phyloP scores from a whole-genome alignment of 2,113 vertebrate species.

The Trematocara variabile region DNA sequence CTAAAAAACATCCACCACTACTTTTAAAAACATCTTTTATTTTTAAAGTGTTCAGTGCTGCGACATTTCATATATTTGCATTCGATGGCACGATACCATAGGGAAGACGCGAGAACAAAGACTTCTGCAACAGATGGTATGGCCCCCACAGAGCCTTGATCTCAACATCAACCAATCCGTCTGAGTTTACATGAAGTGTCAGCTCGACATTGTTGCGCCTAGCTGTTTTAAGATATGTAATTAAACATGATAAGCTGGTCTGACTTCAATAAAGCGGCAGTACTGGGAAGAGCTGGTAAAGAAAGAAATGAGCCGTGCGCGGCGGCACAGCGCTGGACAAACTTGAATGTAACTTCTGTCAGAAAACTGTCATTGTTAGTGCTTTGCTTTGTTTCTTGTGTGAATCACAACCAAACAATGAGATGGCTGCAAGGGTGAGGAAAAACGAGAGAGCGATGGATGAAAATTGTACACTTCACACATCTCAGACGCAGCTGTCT shows the following conservation, averaged over 20 bases:
- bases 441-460: neutral
- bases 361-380: neutral
- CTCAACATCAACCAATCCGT: neutral
- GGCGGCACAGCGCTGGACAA: neutral
- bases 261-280: neutral
- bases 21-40: neutral
- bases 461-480: neutral
- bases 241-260: neutral
- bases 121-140: constrained; percentile 2
- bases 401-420: neutral
- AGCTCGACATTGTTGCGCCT: neutral
- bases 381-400: neutral
- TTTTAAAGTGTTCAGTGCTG: neutral
- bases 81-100: neutral
- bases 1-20: neutral
- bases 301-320: neutral
- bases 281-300: neutral
- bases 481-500: neutral
- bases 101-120: neutral
- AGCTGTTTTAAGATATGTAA: neutral
- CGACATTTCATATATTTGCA: neutral
- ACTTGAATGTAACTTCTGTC: neutral
- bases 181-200: neutral
- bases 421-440: neutral
- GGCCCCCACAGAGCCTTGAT: neutral